A percentile compares a stretch with the other conserved stretches of the same genome.
These are phyloP conservation scores for Eustalomyia histrio DNA, from an alignment of 2,888 invertebrate species.

Conservation along the genomic window DNA sequence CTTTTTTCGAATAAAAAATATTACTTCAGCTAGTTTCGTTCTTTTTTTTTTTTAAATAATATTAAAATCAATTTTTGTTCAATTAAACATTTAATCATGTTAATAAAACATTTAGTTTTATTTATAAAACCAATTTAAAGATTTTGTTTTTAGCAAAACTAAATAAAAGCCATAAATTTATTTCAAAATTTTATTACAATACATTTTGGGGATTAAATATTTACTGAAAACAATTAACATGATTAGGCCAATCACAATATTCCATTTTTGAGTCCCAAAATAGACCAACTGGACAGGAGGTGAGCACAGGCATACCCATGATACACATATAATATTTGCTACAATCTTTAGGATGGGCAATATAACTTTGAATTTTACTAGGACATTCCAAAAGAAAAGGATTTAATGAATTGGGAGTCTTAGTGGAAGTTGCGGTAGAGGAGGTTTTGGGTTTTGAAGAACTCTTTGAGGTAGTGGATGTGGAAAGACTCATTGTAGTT, in stretches of 20 bases:
- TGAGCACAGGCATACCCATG: conserved; percentile 73
- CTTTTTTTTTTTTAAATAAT: too few species aligned
- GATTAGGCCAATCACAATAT: conserved; percentile 71
- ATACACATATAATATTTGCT: conserved; percentile 77
- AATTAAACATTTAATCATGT: too few species aligned
- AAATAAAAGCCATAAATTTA: neutral
- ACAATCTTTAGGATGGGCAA: conserved; percentile 74
- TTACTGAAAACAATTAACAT: conserved; percentile 69
- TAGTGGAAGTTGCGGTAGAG: neutral
- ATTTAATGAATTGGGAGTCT: conserved; percentile 14
- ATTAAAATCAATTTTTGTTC: too few species aligned
- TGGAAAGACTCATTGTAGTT: neutral
- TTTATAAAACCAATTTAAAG: too few species aligned
- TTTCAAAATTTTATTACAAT: neutral
- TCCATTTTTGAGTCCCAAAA: conserved; percentile 74
- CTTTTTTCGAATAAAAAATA: too few species aligned
- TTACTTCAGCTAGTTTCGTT: too few species aligned
- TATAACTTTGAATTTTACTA: conserved; percentile 70
- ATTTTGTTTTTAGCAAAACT: neutral
- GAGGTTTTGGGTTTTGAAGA: neutral
- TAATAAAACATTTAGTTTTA: too few species aligned
- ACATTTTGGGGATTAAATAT: neutral
- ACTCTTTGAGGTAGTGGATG: neutral
- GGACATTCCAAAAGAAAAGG: conserved; percentile 69
- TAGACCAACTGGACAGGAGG: conserved; percentile 75